phyloP scores from a whole-genome alignment of 2,888 invertebrate species.

The Drosophila meridionalis region DNA sequence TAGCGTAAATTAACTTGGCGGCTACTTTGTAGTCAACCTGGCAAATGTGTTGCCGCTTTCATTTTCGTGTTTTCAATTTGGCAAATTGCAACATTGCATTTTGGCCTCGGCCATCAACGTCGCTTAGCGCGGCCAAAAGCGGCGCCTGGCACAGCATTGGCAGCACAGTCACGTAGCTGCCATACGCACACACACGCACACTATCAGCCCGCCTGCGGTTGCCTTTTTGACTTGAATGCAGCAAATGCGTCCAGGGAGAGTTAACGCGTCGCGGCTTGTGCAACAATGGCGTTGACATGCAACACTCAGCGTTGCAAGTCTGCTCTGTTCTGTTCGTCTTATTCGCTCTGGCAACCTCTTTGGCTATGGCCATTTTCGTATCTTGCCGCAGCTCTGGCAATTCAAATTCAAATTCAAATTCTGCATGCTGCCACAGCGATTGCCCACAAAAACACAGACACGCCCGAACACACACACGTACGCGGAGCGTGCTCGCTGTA shows the following conservation, averaged over 20 bases:
- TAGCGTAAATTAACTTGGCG: slow-evolving; percentile 71
- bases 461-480: slow-evolving; percentile 7
- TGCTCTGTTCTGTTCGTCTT: neutral
- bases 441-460: slow-evolving; percentile 26
- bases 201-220: slow-evolving; percentile 22
- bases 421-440: slow-evolving; percentile 53
- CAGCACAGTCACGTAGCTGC: slow-evolving; percentile 65
- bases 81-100: slow-evolving; percentile 73
- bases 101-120: slow-evolving; percentile 61
- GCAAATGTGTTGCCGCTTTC: slow-evolving; percentile 25
- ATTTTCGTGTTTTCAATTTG: slow-evolving; percentile 73
- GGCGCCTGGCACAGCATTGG: slow-evolving; percentile 42
- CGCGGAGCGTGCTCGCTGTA: slow-evolving; percentile 7
- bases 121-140: slow-evolving; percentile 47
- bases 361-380: slow-evolving; percentile 30
- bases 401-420: slow-evolving; percentile 62
- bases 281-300: slow-evolving; percentile 68
- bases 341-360: neutral
- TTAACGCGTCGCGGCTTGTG: slow-evolving; percentile 38
- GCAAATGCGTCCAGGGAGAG: slow-evolving; percentile 62
- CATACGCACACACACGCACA: slow-evolving; percentile 1
- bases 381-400: slow-evolving; percentile 42
- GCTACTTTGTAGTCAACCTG: slow-evolving; percentile 51
- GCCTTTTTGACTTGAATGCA: slow-evolving; percentile 59
- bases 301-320: slow-evolving; percentile 36